Conservation (phyloP, 2,888 invertebrate genomes). For the Troglohyphantes excavatus region DNA sequence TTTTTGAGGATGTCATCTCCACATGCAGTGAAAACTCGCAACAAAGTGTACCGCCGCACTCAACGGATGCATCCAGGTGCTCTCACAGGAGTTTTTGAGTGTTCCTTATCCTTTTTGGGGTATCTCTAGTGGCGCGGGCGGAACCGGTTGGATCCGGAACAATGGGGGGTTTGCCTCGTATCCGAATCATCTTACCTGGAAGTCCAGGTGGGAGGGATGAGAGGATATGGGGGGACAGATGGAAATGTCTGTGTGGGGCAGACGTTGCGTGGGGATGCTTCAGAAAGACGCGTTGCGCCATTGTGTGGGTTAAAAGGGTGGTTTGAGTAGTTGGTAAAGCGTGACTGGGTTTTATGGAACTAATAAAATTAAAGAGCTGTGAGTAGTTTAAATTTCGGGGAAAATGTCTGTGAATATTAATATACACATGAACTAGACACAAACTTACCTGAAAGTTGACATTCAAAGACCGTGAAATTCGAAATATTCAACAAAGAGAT, state of each 20-base stretch:
- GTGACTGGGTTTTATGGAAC: too few species aligned
- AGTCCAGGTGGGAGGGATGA: slow-evolving; percentile 2
- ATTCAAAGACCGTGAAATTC: neutral
- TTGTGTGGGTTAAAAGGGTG: too few species aligned
- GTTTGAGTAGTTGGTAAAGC: too few species aligned
- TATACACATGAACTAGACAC: too few species aligned
- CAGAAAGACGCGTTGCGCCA: too few species aligned
- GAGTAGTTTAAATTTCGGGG: too few species aligned
- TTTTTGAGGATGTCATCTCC: neutral
- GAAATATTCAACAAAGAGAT: neutral
- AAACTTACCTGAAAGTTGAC: neutral
- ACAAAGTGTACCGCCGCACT: neutral
- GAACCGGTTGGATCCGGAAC: neutral
- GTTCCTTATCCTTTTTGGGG: neutral
- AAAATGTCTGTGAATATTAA: too few species aligned
- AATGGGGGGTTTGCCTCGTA: neutral
- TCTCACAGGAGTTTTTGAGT: neutral
- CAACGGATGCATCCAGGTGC: slow-evolving; percentile 2
- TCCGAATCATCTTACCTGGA: slow-evolving; percentile 3
- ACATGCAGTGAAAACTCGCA: neutral
- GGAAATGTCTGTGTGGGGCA: too few species aligned
- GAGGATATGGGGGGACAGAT: neutral
- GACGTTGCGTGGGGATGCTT: too few species aligned
- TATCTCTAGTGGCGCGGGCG: neutral
- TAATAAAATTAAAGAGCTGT: too few species aligned